A percentile compares a stretch with the other conserved stretches of the same genome.
phyloP scores from a whole-genome alignment of 2,888 invertebrate genomes.

The Pheosia gnoma region DNA sequence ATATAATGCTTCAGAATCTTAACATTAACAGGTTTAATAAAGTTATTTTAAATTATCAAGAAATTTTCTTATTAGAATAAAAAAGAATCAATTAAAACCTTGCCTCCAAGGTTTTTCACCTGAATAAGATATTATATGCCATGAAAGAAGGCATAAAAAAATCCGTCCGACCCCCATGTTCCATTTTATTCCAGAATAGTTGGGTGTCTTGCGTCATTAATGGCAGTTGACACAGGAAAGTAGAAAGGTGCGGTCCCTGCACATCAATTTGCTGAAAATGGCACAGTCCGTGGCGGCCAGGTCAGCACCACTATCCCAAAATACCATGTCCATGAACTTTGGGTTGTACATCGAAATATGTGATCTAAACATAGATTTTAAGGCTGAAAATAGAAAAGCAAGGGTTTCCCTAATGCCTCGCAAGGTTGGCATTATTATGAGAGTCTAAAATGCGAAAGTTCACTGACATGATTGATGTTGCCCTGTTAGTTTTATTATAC shows the following conservation, averaged over 20 bases:
- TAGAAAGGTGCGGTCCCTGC: constrained; percentile 54
- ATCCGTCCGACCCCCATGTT: background rate
- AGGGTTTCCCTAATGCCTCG: constrained; percentile 27
- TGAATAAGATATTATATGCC: background rate
- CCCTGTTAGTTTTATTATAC: constrained; percentile 47
- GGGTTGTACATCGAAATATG: constrained; percentile 20
- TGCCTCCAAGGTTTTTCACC: too few relatives aligned
- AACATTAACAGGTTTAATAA: background rate
- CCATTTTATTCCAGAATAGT: constrained; percentile 3
- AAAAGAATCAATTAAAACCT: too few relatives aligned
- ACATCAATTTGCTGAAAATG: constrained; percentile 60
- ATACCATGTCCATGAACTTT: constrained; percentile 34
- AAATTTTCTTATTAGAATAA: too few relatives aligned
- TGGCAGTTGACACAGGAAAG: constrained; percentile 48
- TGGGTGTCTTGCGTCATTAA: background rate
- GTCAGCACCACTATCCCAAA: constrained; percentile 48
- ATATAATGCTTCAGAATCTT: background rate
- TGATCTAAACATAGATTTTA: constrained; percentile 27
- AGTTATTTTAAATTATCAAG: background rate
- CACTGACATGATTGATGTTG: constrained; percentile 60
- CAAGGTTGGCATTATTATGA: constrained; percentile 48
- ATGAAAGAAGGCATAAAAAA: constrained; percentile 2
- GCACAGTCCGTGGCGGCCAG: constrained; percentile 59
- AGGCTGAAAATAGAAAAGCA: constrained; percentile 36
- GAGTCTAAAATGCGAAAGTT: constrained; percentile 59